A percentile compares a stretch with the other conserved stretches of the same genome.
phyloP scores from a whole-genome alignment of 2,113 vertebrate genomes.

The Festucalex cinctus region DNA sequence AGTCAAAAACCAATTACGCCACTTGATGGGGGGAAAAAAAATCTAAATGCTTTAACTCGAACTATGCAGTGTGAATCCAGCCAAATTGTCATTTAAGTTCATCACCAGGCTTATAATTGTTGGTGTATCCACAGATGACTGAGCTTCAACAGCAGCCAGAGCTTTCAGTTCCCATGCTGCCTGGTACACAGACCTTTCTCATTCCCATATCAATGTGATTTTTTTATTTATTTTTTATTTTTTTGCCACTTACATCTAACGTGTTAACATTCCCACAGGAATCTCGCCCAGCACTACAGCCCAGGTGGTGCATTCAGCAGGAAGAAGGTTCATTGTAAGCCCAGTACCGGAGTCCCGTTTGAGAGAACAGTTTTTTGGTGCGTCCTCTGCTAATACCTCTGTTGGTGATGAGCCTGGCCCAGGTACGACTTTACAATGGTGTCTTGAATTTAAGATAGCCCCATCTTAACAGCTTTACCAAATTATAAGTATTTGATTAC shows the following conservation, averaged over 20 bases:
- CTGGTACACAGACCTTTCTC: constrained; percentile 66
- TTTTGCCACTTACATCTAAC: not conserved
- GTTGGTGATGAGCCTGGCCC: constrained; percentile 70
- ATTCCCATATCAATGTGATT: not conserved
- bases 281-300: constrained; percentile 81
- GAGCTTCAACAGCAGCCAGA: constrained; percentile 84
- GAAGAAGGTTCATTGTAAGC: constrained; percentile 93
- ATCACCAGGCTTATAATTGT: not conserved
- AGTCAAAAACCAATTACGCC: not conserved
- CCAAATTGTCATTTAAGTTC: not conserved
- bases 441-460: not conserved
- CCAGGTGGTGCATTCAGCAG: constrained; percentile 94
- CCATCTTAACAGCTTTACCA: no score
- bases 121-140: constrained; percentile 73
- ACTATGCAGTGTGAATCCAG: not conserved
- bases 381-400: constrained; percentile 59
- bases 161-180: constrained; percentile 82
- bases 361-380: constrained; percentile 81
- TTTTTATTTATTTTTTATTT: not conserved
- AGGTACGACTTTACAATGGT: constrained; percentile 40
- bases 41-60: not conserved
- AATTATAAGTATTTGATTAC: not conserved
- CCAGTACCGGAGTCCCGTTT: constrained; percentile 91
- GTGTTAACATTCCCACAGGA: constrained; percentile 43
- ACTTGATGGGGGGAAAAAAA: not conserved